A percentile compares a stretch with the other conserved stretches of the same genome.
Evolutionary conservation across 2,888 invertebrate species (phyloP).

Genomic region (Lasioglossum figueresi): DNA sequence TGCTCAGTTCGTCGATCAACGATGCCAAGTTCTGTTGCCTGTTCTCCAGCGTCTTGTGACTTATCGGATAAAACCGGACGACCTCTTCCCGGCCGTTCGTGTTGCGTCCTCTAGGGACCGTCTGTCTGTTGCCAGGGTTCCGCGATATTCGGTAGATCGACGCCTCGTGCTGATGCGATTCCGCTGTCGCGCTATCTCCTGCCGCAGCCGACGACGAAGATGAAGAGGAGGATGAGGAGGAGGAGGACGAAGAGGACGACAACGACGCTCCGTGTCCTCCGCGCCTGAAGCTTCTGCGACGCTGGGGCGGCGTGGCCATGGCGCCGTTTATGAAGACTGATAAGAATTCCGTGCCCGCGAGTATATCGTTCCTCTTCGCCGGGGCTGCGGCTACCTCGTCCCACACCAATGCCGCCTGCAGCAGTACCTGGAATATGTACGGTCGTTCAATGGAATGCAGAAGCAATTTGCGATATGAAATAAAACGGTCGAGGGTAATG

Average conservation of each 20-base stretch:
- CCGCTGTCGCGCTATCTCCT: conserved; percentile 78
- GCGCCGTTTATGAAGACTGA: conserved; percentile 84
- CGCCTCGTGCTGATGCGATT: conserved; percentile 81
- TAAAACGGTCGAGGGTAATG: not conserved
- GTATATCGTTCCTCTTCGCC: conserved; percentile 82
- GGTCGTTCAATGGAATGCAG: conserved; percentile 33
- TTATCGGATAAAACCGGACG: conserved; percentile 79
- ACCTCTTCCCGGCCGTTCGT: conserved; percentile 72
- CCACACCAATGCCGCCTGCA: conserved; percentile 78
- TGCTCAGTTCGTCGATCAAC: conserved; percentile 76
- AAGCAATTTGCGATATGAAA: not conserved
- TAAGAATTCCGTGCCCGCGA: conserved; percentile 84
- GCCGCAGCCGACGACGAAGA: conserved; percentile 34
- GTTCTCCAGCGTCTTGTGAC: conserved; percentile 76
- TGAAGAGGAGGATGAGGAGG: not conserved
- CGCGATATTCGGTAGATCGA: conserved; percentile 82
- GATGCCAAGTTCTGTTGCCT: conserved; percentile 75
- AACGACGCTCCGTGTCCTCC: conserved; percentile 56
- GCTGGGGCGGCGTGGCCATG: conserved; percentile 78
- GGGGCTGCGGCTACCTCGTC: conserved; percentile 75
- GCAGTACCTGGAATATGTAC: conserved; percentile 77
- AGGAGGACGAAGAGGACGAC: not conserved
- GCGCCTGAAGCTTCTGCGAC: conserved; percentile 73
- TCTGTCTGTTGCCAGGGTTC: conserved; percentile 74
- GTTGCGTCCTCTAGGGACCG: conserved; percentile 57